Conservation (phyloP, 1,140 invertebrate species). For the Homalodisca vitripennis region DNA sequence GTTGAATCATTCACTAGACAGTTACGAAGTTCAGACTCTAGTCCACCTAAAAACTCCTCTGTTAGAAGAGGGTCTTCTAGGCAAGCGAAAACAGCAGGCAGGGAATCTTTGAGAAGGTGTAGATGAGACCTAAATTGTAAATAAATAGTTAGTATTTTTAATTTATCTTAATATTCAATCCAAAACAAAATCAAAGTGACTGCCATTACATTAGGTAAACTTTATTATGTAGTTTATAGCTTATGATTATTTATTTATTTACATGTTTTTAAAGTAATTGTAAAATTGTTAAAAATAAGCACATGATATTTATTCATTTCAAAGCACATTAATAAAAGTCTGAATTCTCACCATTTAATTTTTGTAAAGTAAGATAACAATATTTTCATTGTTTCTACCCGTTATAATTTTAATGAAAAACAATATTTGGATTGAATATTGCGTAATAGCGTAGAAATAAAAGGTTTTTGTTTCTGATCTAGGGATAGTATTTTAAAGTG, state of each 20-base stretch:
- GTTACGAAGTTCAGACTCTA: slow-evolving; percentile 15
- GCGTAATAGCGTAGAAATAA: too few relatives aligned
- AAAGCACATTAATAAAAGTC: too few relatives aligned
- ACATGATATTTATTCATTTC: too few relatives aligned
- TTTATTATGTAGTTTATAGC: too few relatives aligned
- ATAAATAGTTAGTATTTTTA: not conserved
- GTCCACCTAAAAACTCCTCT: slow-evolving; percentile 1
- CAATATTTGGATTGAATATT: too few relatives aligned
- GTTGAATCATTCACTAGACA: slow-evolving; percentile 1
- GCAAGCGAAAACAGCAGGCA: slow-evolving; percentile 1
- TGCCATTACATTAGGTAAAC: not conserved
- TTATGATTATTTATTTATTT: not conserved
- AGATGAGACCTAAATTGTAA: slow-evolving; percentile 10
- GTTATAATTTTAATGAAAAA: too few relatives aligned
- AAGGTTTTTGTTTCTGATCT: too few relatives aligned
- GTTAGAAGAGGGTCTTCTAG: slow-evolving; percentile 9
- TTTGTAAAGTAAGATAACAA: too few relatives aligned
- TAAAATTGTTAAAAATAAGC: not conserved
- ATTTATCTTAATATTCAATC: not conserved
- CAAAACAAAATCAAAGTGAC: not conserved
- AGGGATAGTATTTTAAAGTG: too few relatives aligned
- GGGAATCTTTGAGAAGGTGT: slow-evolving; percentile 21
- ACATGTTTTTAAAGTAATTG: not conserved
- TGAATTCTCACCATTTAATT: too few relatives aligned
- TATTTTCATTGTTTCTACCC: too few relatives aligned